Base-by-base conservation (phyloP, 2,113 vertebrate species). In the Laticauda colubrina region DNA sequence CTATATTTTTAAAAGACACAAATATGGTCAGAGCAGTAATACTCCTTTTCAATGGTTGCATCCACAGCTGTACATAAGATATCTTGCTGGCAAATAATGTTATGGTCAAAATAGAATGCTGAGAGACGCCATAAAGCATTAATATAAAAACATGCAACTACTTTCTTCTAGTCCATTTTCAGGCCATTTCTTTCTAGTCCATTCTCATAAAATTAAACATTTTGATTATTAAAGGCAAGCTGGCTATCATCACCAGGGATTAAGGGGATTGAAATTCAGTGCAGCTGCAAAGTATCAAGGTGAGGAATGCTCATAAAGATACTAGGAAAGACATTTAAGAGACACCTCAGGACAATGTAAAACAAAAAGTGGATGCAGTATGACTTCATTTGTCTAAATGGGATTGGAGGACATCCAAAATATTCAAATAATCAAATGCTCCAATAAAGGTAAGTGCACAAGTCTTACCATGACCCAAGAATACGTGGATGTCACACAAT, bases 401-500 rank as follows among this genome's bases (percentile, higher is more conserved):
- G 75, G 89, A 45, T 93, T 93, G 89, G 92, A 93, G 92, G 89
- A 55, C 89, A 93, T 93, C 92, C 92, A 93, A 93, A 90, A 93
- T 93, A 24, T 93, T 93, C 92, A 90, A 85, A 89, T 90, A 93
- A 90, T 90, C 75, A 90, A 93, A 90, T 55, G 81, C 45, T 93
- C 56, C 89, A 93, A 93, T 93, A 93, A 93, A 93, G 23, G 92
- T 90, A 93, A 93, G 92, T 93, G 92, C 92, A 87, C 43, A 81
- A 48, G 55, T 45, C 45, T 90, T 39, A 64, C 1, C 23, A 24
- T 87, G 89, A 93, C 92, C 92, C n/a, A 15, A 54, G 81, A 34
- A 81, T 90, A 93, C 23, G 56, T 53, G 48, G 56, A 85, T 90
- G 92, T 64, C 43, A 90, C 75, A 93, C 45, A 9, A 48, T 90